A percentile compares a stretch with the other conserved stretches of the same genome.
Evolutionary conservation across 1,140 invertebrate species (phyloP).

Genomic region (Capitella teleta): DNA sequence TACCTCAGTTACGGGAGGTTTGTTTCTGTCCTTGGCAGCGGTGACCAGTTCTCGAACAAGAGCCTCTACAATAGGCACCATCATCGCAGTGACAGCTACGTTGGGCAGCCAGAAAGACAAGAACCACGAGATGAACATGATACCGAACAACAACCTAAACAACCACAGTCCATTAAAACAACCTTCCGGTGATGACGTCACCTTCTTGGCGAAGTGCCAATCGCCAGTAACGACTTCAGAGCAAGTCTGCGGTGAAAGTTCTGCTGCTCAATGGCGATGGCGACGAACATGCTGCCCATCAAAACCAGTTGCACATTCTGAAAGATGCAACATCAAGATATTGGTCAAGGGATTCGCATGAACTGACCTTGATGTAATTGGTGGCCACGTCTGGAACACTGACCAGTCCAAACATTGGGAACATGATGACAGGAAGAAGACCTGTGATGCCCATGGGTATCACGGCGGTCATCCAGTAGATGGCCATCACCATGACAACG

Average conservation of each 20-base stretch:
- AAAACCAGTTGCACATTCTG: too few relatives aligned
- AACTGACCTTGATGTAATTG: slow-evolving; percentile 24
- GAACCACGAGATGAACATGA: slow-evolving; percentile 66
- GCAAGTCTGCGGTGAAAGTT: too few relatives aligned
- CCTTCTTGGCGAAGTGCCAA: too few relatives aligned
- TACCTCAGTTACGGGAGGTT: too few relatives aligned
- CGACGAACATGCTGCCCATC: too few relatives aligned
- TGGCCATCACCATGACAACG: slow-evolving; percentile 64
- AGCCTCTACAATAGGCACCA: slow-evolving; percentile 60
- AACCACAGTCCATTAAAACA: too few relatives aligned
- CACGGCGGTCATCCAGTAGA: slow-evolving; percentile 70
- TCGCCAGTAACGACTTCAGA: too few relatives aligned
- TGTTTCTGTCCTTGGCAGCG: too few relatives aligned
- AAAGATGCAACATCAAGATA: too few relatives aligned
- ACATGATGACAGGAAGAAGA: slow-evolving; percentile 62
- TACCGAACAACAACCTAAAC: slow-evolving; percentile 39
- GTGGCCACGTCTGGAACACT: slow-evolving; percentile 18
- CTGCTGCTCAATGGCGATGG: too few relatives aligned
- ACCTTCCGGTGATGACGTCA: too few relatives aligned
- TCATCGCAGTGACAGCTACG: slow-evolving; percentile 72
- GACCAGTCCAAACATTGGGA: slow-evolving; percentile 38
- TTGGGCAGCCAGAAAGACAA: slow-evolving; percentile 79
- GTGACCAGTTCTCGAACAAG: slow-evolving; percentile 18
- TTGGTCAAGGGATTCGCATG: slow-evolving; percentile 41
- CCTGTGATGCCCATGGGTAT: slow-evolving; percentile 67